Evolutionary conservation across 2,888 invertebrate genomes (phyloP).

Genomic region (Trichopria drosophilae): DNA sequence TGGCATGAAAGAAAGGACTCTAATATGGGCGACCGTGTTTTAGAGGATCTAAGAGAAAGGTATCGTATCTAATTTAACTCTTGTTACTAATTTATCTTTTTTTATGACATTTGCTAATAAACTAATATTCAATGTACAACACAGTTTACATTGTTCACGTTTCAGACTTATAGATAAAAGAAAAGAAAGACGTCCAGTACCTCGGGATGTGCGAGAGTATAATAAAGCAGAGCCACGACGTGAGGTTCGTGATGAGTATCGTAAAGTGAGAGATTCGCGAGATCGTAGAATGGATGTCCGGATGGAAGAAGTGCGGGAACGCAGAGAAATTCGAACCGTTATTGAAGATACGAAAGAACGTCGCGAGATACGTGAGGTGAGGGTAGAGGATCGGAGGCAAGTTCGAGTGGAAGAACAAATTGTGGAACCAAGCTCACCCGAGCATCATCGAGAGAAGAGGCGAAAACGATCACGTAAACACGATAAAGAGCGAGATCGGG

Average conservation of each 20-base stretch:
- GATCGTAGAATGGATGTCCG: conserved; percentile 50
- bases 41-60: conserved; percentile 77
- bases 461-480: conserved; percentile 61
- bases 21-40: conserved; percentile 65
- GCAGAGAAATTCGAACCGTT: conserved; percentile 45
- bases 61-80: background rate
- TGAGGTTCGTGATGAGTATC: conserved; percentile 36
- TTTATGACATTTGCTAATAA: background rate
- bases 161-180: conserved; percentile 54
- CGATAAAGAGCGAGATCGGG: conserved; percentile 62
- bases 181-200: conserved; percentile 54
- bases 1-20: conserved; percentile 61
- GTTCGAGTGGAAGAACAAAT: conserved; percentile 19
- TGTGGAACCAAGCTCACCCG: conserved; percentile 6
- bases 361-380: conserved; percentile 42
- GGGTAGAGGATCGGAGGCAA: conserved; percentile 44
- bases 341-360: conserved; percentile 41
- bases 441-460: conserved; percentile 43
- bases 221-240: conserved; percentile 49
- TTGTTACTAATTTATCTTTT: conserved; percentile 1
- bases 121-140: conserved; percentile 1
- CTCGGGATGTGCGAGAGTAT: conserved; percentile 49
- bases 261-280: conserved; percentile 40
- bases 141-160: conserved; percentile 23
- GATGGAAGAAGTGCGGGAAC: conserved; percentile 51